A percentile compares a stretch with the other conserved stretches of the same genome.
These are phyloP conservation scores for Leucopsar rothschildi DNA, from an alignment of 2,113 vertebrate genomes.

Conservation along the genomic window DNA sequence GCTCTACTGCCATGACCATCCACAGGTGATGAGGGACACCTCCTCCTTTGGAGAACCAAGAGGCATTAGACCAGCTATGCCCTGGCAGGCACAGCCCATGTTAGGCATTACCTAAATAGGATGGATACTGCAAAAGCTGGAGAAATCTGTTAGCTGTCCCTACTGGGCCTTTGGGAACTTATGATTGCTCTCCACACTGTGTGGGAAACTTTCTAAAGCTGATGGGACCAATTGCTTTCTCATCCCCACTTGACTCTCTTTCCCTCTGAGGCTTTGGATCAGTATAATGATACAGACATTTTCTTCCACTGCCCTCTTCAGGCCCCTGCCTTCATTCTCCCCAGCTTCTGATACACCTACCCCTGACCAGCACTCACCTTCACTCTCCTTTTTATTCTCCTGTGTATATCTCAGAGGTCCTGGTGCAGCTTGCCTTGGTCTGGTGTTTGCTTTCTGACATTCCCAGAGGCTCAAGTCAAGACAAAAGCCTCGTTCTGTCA, in stretches of 20 bases:
- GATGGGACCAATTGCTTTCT: neutral
- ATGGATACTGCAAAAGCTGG: neutral
- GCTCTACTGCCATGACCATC: neutral
- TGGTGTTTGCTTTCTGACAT: neutral
- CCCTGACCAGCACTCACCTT: neutral
- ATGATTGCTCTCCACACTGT: neutral
- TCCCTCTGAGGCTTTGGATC: neutral
- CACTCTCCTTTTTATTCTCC: neutral
- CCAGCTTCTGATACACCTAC: accelerated
- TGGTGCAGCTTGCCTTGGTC: neutral
- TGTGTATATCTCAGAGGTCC: neutral
- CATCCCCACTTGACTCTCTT: neutral
- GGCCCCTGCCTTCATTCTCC: neutral
- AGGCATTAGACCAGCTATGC: neutral
- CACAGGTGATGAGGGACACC: neutral
- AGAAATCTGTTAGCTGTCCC: neutral
- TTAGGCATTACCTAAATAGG: neutral
- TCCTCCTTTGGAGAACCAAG: neutral
- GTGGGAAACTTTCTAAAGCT: neutral
- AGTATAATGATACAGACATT: neutral
- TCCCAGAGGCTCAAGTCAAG: neutral
- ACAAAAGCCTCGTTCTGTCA: constrained; percentile 28
- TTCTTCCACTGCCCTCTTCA: neutral
- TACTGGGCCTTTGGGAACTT: neutral
- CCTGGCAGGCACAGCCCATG: neutral